Evolutionary conservation across 2,797 vertebrate species (phyloP).

Genomic region (Luscinia luscinia): DNA sequence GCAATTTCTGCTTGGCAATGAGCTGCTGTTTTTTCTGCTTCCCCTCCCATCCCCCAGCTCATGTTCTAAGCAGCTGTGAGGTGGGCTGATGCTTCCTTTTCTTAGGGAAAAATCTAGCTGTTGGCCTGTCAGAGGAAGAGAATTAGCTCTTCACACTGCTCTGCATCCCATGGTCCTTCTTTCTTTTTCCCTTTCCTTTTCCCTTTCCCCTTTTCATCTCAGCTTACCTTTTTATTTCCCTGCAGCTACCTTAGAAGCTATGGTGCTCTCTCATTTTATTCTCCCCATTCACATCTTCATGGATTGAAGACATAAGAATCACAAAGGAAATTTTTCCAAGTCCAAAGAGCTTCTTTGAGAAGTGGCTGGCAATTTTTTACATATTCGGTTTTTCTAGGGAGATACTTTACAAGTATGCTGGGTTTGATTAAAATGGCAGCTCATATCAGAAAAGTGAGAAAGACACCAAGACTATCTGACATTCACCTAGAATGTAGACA

Average conservation of each 20-base stretch:
- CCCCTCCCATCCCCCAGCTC: not conserved
- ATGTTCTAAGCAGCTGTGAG: conserved; percentile 28
- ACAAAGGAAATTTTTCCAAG: not conserved
- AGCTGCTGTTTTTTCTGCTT: conserved; percentile 12
- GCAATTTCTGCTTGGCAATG: conserved; percentile 19
- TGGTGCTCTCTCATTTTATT: not conserved
- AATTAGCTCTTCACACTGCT: not conserved
- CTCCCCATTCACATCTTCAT: not conserved
- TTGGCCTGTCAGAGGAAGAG: not conserved
- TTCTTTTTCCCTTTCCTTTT: not conserved
- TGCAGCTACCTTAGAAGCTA: not conserved
- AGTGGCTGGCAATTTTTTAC: not conserved
- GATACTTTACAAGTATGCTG: not conserved
- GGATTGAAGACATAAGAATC: not conserved
- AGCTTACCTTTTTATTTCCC: not conserved
- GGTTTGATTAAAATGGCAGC: not conserved
- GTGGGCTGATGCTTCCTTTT: not conserved
- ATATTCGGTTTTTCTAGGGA: not conserved
- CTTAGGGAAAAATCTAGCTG: not conserved
- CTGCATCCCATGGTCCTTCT: not conserved
- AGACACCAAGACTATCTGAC: not conserved
- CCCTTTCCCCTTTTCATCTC: not conserved
- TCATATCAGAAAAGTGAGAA: not conserved
- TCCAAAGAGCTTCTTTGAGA: not conserved
- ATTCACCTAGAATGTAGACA: not conserved